These are phyloP conservation scores for Torymus aiolomorphi DNA, from an alignment of 2,888 invertebrate genomes.

Conservation along the genomic window DNA sequence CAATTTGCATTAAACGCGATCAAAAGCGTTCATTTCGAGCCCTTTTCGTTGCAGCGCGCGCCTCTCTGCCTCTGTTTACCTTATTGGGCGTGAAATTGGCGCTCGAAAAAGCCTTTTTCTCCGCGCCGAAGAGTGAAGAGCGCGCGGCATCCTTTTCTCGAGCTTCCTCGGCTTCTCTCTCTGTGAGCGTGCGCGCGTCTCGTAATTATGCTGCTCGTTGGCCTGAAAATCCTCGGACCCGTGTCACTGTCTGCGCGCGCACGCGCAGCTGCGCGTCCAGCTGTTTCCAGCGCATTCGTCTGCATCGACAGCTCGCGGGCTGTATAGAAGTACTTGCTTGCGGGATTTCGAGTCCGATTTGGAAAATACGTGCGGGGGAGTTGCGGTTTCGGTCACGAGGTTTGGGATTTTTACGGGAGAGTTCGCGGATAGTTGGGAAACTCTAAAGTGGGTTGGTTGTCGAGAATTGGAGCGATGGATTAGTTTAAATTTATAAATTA, in stretches of 20 bases:
- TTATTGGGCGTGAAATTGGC: not conserved
- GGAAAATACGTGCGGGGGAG: too few relatives aligned
- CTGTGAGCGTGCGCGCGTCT: conserved; percentile 3
- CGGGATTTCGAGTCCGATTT: not conserved
- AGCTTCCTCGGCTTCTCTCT: conserved; percentile 20
- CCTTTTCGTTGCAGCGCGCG: too few relatives aligned
- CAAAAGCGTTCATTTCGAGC: too few relatives aligned
- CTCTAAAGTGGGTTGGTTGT: too few relatives aligned
- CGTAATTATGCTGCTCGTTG: conserved; percentile 66
- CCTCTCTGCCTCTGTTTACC: too few relatives aligned
- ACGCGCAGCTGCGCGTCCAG: not conserved
- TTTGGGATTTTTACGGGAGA: too few relatives aligned
- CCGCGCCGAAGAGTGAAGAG: not conserved
- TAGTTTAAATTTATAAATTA: too few relatives aligned
- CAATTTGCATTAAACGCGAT: too few relatives aligned
- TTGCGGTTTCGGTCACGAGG: not conserved
- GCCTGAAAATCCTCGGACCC: conserved; percentile 67
- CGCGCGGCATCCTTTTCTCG: not conserved
- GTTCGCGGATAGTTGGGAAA: too few relatives aligned
- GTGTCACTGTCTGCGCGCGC: conserved; percentile 53
- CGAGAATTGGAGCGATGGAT: too few relatives aligned
- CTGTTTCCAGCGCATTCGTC: conserved; percentile 7
- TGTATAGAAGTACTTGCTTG: too few relatives aligned
- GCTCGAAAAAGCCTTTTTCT: conserved; percentile 6
- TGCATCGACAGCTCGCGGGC: too few relatives aligned